Conservation (phyloP, 92 coral and sea anemone species). For the Epizoanthus stellaris region DNA sequence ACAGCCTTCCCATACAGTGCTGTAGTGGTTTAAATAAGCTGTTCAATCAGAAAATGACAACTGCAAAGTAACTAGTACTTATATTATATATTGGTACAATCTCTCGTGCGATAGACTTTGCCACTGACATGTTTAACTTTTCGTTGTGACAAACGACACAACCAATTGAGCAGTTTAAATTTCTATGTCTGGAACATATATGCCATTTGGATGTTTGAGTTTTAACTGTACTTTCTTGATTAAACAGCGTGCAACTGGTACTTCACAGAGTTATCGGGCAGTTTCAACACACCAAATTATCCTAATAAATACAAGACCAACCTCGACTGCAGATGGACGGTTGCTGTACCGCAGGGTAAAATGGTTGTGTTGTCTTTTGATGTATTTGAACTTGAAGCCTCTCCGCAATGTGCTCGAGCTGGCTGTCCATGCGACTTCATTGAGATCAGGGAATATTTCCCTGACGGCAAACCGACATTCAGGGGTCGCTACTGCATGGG, state of each 20-base stretch:
- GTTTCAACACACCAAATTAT: slow-evolving; percentile 14
- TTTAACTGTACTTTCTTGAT: not conserved
- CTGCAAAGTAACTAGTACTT: too few relatives aligned
- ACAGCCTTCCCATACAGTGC: too few relatives aligned
- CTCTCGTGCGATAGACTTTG: too few relatives aligned
- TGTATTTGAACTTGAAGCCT: slow-evolving; percentile 18
- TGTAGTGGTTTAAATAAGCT: too few relatives aligned
- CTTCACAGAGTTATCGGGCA: not conserved
- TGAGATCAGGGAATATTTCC: slow-evolving; percentile 19
- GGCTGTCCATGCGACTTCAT: slow-evolving; percentile 32
- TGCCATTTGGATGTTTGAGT: not conserved
- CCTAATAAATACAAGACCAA: slow-evolving; percentile 10
- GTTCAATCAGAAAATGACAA: too few relatives aligned
- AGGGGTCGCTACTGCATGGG: slow-evolving; percentile 41
- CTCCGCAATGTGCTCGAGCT: slow-evolving; percentile 5
- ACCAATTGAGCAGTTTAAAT: too few relatives aligned
- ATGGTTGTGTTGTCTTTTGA: slow-evolving; percentile 27
- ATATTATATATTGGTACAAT: too few relatives aligned
- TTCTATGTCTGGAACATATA: too few relatives aligned
- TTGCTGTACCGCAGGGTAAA: slow-evolving; percentile 12
- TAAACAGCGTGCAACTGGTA: slow-evolving; percentile 13
- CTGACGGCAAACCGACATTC: slow-evolving; percentile 1
- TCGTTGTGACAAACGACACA: too few relatives aligned
- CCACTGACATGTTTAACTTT: too few relatives aligned
- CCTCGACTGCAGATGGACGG: slow-evolving; percentile 26